These are phyloP conservation scores for Leptogaster cylindrica DNA, from an alignment of 2,888 invertebrate species.

Conservation along the genomic window DNA sequence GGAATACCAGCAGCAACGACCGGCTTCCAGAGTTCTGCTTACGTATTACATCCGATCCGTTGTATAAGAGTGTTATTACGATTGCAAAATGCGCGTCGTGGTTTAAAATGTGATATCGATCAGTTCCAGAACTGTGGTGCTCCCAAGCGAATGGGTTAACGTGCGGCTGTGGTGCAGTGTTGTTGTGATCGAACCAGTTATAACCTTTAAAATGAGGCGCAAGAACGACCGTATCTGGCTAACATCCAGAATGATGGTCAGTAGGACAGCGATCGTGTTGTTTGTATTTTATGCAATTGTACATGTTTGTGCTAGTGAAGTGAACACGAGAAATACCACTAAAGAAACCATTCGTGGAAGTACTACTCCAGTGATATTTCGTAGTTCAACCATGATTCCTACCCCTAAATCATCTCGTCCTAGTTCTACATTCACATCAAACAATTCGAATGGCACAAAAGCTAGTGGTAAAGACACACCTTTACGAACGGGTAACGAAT, in stretches of 20 bases:
- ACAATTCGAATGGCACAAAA: neutral
- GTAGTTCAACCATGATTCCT: neutral
- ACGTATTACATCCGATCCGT: neutral
- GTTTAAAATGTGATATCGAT: neutral
- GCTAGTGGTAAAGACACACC: neutral
- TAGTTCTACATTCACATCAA: conserved; percentile 4
- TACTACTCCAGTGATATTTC: conserved; percentile 28
- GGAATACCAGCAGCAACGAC: neutral
- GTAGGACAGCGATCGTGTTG: conserved; percentile 32
- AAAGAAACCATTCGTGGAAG: neutral
- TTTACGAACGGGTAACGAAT: conserved; percentile 66
- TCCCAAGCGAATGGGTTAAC: neutral
- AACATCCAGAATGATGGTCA: conserved; percentile 27
- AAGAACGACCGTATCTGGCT: conserved; percentile 26
- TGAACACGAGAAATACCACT: conserved; percentile 15
- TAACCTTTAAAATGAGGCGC: conserved; percentile 8
- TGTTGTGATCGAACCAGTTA: conserved; percentile 14
- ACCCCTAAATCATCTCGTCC: neutral
- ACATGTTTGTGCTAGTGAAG: conserved; percentile 32
- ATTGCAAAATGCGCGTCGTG: conserved; percentile 1
- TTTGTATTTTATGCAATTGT: conserved; percentile 17
- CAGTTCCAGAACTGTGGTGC: neutral
- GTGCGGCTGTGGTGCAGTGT: neutral
- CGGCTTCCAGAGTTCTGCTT: conserved; percentile 6
- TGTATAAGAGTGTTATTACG: conserved; percentile 24